Base-by-base conservation (phyloP, 2,888 invertebrate species). In the Maniola hyperantus region DNA sequence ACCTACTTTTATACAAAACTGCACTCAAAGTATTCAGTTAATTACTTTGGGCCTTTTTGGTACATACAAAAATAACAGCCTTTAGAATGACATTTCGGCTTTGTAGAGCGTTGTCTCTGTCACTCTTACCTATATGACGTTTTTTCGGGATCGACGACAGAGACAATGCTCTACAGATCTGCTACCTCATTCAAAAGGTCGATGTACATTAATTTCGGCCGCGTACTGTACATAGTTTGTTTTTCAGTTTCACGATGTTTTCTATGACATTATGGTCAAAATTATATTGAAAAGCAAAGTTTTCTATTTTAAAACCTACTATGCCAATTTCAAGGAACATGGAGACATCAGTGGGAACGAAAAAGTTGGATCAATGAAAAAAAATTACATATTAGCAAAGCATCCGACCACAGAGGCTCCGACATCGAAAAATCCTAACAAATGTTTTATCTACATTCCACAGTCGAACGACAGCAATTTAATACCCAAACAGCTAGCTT, bases 381-480 rank as follows among this genome's bases (percentile, higher is more conserved):
- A 36, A 54, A 26, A n/a, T 44, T 18, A 6, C 59, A 59, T 48
- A 59, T 48, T 59, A 59, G 59, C 59, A 18, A 59, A 59, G 48
- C 13, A n/a, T 20, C 57, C 13, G 20, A 20, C 18, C 46, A 18
- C 13, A 34, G 15, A 54, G 34, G 1, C 42, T 20, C 42, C 39
- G 34, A 53, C 51, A 65, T 63, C 58, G 13, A 65, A 63, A 65
- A 59, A 10, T 46, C 26, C 26, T 33, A 48, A 46, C 58, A 20
- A 62, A 59, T 67, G 63, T 67, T 65, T 63, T 65, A 66, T 68
- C 53, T 50, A 61, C 68, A 68, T 68, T 67, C 65, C 63, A 64
- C 13, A 61, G 34, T 61, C 18, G 75, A 74, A 51, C 33, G 48
- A 62, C 63, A 51, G 53, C 70, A 65, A 62, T 71, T 64, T 58